Evolutionary conservation across 2,797 vertebrate genomes (phyloP).

Genomic region (Erithacus rubecula): DNA sequence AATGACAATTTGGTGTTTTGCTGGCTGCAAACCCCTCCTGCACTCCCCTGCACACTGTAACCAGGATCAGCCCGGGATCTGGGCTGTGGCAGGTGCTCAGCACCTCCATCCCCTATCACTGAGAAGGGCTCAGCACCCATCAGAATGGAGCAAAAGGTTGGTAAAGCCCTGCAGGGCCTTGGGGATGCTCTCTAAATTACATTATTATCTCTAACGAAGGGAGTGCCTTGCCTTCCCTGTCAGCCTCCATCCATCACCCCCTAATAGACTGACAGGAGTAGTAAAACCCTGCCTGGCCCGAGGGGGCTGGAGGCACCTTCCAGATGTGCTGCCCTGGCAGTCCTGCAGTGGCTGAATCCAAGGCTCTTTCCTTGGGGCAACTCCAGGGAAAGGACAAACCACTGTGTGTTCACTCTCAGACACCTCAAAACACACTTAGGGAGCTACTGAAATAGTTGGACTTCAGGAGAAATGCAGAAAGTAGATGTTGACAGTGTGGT

Average conservation of each 20-base stretch:
- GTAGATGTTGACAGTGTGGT: neutral
- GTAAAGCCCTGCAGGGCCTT: neutral
- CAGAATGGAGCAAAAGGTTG: neutral
- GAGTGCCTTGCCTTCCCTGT: neutral
- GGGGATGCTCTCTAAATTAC: slow-evolving; percentile 10
- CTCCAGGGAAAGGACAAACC: neutral
- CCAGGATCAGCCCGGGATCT: neutral
- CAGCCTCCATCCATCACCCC: slow-evolving; percentile 10
- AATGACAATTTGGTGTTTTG: neutral
- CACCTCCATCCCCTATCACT: neutral
- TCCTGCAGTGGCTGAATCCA: accelerated
- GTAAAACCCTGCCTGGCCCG: neutral
- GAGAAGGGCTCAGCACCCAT: neutral
- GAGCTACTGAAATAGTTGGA: neutral
- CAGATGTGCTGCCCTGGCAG: neutral
- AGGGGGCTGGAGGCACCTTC: neutral
- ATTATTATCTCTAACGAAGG: slow-evolving; percentile 33
- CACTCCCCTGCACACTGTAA: accelerated
- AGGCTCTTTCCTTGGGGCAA: neutral
- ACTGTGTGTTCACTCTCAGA: neutral
- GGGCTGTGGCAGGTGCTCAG: neutral
- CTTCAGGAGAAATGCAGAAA: neutral
- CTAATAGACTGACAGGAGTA: slow-evolving; percentile 9
- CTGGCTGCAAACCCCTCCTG: neutral
- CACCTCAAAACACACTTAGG: neutral